phyloP scores from a whole-genome alignment of 1,140 invertebrate species.

The Drosophila tropicalis region DNA sequence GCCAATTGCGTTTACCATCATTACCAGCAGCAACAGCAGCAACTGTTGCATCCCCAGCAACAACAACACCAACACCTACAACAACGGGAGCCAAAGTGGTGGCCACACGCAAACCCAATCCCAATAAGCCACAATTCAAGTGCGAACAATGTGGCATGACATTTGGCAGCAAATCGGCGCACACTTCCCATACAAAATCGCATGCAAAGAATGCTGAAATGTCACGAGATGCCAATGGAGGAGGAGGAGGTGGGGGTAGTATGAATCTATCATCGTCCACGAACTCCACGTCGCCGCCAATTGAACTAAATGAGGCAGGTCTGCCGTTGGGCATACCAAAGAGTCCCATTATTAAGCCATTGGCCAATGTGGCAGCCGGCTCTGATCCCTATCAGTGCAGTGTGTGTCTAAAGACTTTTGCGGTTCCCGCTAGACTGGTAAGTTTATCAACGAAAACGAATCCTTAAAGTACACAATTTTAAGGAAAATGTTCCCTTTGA shows the following conservation, averaged over 20 bases:
- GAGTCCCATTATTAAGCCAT: conserved; percentile 74
- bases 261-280: background rate
- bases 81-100: conserved; percentile 20
- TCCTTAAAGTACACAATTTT: no score
- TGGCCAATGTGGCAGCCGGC: conserved; percentile 80
- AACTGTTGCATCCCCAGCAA: conserved; percentile 5
- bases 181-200: conserved; percentile 86
- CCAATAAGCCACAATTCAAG: conserved; percentile 81
- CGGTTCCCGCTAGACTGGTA: conserved; percentile 94
- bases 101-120: conserved; percentile 50
- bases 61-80: conserved; percentile 8
- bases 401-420: conserved; percentile 95
- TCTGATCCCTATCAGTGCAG: conserved; percentile 93
- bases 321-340: conserved; percentile 76
- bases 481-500: no score
- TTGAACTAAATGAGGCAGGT: conserved; percentile 68
- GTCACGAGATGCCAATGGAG: conserved; percentile 24
- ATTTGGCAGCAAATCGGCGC: conserved; percentile 86
- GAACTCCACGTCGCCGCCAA: conserved; percentile 26
- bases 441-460: conserved; percentile 31
- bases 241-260: background rate
- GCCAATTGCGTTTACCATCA: background rate
- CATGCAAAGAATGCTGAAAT: conserved; percentile 82
- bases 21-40: background rate
- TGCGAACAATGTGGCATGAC: conserved; percentile 86